Evolutionary conservation across 2,888 invertebrate species (phyloP).

Genomic region (Lomographa bimaculata): DNA sequence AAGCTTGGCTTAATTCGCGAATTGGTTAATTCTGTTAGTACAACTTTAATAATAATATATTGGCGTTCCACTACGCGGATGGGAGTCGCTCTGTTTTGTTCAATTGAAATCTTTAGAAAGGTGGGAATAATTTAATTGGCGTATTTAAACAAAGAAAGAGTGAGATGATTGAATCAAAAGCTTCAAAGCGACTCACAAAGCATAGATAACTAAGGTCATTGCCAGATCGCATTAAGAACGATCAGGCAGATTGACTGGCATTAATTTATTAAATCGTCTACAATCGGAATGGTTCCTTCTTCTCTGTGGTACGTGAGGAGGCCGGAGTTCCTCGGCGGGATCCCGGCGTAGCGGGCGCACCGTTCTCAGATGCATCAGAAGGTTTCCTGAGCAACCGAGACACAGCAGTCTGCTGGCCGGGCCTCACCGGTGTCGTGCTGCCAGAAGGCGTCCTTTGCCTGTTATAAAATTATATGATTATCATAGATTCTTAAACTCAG

Average conservation of each 20-base stretch:
- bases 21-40: conserved; percentile 77
- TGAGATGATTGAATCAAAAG: conserved; percentile 32
- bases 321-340: conserved; percentile 69
- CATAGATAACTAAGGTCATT: conserved; percentile 37
- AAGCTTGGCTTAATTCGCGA: conserved; percentile 80
- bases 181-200: conserved; percentile 55
- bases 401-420: conserved; percentile 85
- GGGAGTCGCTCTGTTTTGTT: conserved; percentile 48
- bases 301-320: conserved; percentile 74
- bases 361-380: conserved; percentile 87
- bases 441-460: conserved; percentile 91
- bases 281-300: conserved; percentile 89
- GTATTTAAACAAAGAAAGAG: conserved; percentile 27
- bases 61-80: conserved; percentile 49
- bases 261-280: conserved; percentile 68
- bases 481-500: conserved; percentile 13
- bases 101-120: conserved; percentile 30
- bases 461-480: conserved; percentile 35
- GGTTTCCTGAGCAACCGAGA: conserved; percentile 86
- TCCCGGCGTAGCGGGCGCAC: conserved; percentile 74
- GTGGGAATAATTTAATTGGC: conserved; percentile 35
- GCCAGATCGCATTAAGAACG: conserved; percentile 21
- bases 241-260: conserved; percentile 21
- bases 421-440: conserved; percentile 88
- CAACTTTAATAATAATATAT: conserved; percentile 56